Percentiles rank a stretch among this genome's conserved stretches.
phyloP scores from a whole-genome alignment of 2,113 vertebrate genomes.

The Melanerpes formicivorus region DNA sequence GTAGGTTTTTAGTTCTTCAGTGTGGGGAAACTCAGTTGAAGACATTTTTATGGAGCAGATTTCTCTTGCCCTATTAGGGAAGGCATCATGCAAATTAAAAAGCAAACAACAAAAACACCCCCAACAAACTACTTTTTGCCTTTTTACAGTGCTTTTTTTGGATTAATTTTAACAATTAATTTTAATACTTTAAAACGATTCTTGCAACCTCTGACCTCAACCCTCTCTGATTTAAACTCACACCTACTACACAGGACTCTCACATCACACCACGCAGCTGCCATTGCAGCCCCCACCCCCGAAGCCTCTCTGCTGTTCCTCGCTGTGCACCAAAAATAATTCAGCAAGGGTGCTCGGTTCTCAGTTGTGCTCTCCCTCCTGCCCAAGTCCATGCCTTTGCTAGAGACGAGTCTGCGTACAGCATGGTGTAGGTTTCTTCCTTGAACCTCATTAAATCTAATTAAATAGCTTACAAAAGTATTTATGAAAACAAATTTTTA shows the following conservation, averaged over 20 bases:
- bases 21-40: not conserved
- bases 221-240: not conserved
- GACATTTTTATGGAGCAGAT: not conserved
- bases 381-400: not conserved
- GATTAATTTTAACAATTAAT: not conserved
- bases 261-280: accelerated
- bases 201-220: not conserved
- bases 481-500: conserved; percentile 70
- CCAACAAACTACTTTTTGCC: not conserved
- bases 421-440: conserved; percentile 54
- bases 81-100: not conserved
- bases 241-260: not conserved
- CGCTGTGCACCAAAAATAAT: not conserved
- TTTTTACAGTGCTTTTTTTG: not conserved
- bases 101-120: too few species aligned
- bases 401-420: conserved; percentile 24
- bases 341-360: not conserved
- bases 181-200: not conserved
- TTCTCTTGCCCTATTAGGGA: not conserved
- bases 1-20: not conserved
- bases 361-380: not conserved
- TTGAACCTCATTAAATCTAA: conserved; percentile 75
- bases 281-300: accelerated
- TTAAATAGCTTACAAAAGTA: conserved; percentile 75
- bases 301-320: not conserved